Conservation (phyloP, 2,113 vertebrate genomes). For the zebrafish (Danio rerio) region GRCz12tu NC_133177.1:17557501-17558000, state of each 20-base stretch:
- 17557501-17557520: slow-evolving; percentile 76
- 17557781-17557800: not conserved
- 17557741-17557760: slow-evolving; percentile 48
- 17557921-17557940: no score
- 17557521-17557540: slow-evolving; percentile 79
- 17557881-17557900: no score
- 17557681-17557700: slow-evolving; percentile 74
- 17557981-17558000: no score
- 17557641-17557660: slow-evolving; percentile 51
- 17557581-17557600: not conserved
- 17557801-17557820: no score
- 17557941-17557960: no score
- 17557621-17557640: not conserved
- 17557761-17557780: slow-evolving; percentile 44
- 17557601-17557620: not conserved
- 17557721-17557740: slow-evolving; percentile 64
- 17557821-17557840: no score
- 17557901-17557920: no score
- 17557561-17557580: slow-evolving; percentile 87
- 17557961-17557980: no score
- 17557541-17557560: slow-evolving; percentile 77
- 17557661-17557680: slow-evolving; percentile 73
- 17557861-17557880: no score
- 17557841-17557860: no score
- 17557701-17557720: slow-evolving; percentile 71